Percentiles rank a stretch among this genome's conserved stretches.
Evolutionary conservation across 1,140 invertebrate species (phyloP).

Genomic region (Pachypsylla venusta): DNA sequence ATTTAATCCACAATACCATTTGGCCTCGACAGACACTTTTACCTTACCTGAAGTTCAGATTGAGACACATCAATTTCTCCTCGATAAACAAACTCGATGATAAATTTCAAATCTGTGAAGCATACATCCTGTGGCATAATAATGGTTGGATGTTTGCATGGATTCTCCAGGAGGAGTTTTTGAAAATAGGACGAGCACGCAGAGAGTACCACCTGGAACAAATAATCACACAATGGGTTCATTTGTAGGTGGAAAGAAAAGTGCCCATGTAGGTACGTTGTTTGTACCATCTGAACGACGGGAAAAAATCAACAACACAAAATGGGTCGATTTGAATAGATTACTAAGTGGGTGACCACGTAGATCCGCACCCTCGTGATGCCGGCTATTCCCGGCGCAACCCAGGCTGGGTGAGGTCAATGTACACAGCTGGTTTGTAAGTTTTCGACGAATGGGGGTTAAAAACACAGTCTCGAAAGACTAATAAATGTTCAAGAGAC

Average conservation of each 20-base stretch:
- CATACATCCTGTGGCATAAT: constrained; percentile 64
- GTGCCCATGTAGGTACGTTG: constrained; percentile 15
- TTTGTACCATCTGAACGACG: background rate
- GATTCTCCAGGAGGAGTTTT: constrained; percentile 50
- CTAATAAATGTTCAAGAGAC: too few relatives aligned
- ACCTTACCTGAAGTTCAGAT: constrained; percentile 51
- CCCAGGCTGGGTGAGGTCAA: too few relatives aligned
- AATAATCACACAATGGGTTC: too few relatives aligned
- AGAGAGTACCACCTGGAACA: constrained; percentile 51
- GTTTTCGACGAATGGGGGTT: too few relatives aligned
- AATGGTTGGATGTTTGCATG: constrained; percentile 56
- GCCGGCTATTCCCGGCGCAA: too few relatives aligned
- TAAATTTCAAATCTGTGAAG: constrained; percentile 61
- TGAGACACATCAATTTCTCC: constrained; percentile 66
- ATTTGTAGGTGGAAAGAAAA: constrained; percentile 25
- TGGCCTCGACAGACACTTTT: background rate
- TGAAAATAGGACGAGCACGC: constrained; percentile 58
- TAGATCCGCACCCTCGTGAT: too few relatives aligned
- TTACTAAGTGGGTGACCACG: too few relatives aligned
- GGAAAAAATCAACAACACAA: too few relatives aligned
- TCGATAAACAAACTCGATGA: constrained; percentile 67
- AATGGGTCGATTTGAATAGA: too few relatives aligned
- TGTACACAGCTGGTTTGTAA: too few relatives aligned
- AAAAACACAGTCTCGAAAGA: too few relatives aligned
- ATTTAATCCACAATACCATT: background rate